Evolutionary conservation across 2,113 vertebrate species (phyloP).

Genomic region (Stigmatopora argus): DNA sequence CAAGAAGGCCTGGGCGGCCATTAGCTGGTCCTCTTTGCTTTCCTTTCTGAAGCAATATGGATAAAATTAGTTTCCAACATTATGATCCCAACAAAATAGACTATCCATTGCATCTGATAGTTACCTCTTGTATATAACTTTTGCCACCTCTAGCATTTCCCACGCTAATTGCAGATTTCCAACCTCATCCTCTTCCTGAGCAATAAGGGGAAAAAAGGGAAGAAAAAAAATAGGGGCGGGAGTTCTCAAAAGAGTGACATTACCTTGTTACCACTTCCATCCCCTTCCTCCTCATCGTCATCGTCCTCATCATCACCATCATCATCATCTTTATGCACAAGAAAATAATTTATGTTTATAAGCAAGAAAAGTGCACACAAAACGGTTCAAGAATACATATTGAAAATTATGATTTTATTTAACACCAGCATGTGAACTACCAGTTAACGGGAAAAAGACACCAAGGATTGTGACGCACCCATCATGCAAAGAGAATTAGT

Average conservation of each 20-base stretch:
- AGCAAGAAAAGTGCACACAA: neutral
- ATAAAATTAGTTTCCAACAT: constrained; percentile 13
- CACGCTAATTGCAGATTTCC: constrained; percentile 93
- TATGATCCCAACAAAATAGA: neutral
- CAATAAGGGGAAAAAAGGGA: neutral
- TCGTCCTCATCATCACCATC: constrained; percentile 45
- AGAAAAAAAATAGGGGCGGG: neutral
- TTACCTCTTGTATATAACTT: constrained; percentile 95
- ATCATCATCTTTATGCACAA: constrained; percentile 17
- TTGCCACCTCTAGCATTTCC: constrained; percentile 97
- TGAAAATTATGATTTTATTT: neutral
- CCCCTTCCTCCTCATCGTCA: constrained; percentile 78
- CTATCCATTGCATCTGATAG: neutral
- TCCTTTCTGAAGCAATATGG: constrained; percentile 71
- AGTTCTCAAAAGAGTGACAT: neutral
- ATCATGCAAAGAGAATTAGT: constrained; percentile 15
- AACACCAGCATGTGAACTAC: neutral
- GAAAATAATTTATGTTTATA: neutral
- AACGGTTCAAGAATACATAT: neutral
- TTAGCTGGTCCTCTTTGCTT: constrained; percentile 84
- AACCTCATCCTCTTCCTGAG: constrained; percentile 89
- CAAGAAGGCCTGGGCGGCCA: constrained; percentile 89
- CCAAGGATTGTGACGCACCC: constrained; percentile 9
- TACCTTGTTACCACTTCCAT: constrained; percentile 66
- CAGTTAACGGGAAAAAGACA: neutral